A percentile compares a stretch with the other conserved stretches of the same genome.
phyloP scores from a whole-genome alignment of 2,888 invertebrate genomes.

The Stictocephala bisonia region DNA sequence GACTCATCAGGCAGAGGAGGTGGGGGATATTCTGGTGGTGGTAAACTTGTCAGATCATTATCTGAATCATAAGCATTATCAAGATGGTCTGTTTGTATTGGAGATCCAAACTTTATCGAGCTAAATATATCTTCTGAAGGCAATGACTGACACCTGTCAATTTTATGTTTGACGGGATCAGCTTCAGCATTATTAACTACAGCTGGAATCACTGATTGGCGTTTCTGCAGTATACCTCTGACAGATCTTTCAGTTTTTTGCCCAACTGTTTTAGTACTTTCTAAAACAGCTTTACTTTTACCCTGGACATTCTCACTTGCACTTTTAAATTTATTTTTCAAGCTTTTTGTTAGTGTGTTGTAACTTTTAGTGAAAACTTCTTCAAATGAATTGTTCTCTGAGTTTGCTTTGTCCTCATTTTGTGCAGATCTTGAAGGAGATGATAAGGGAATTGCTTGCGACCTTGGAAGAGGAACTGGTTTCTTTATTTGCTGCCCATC shows the following conservation, averaged over 20 bases:
- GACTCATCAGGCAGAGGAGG: conserved; percentile 70
- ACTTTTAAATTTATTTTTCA: conserved; percentile 67
- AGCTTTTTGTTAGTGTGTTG: conserved; percentile 59
- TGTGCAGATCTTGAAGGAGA: neutral
- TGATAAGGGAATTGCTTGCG: neutral
- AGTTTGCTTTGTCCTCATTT: conserved; percentile 14
- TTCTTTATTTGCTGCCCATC: conserved; percentile 10
- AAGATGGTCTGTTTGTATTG: conserved; percentile 64
- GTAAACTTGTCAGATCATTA: conserved; percentile 66
- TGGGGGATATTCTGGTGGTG: conserved; percentile 71
- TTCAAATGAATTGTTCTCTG: conserved; percentile 40
- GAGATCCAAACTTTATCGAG: conserved; percentile 74
- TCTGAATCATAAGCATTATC: conserved; percentile 63
- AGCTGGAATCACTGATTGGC: conserved; percentile 60
- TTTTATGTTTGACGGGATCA: conserved; percentile 61
- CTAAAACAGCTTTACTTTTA: conserved; percentile 72
- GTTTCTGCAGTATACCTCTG: conserved; percentile 63
- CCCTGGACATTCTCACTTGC: conserved; percentile 67
- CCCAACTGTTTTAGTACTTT: conserved; percentile 71
- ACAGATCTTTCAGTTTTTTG: conserved; percentile 65
- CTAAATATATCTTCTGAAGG: conserved; percentile 72
- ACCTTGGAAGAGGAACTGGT: conserved; percentile 24
- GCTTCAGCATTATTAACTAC: conserved; percentile 41
- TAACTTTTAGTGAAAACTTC: conserved; percentile 61
- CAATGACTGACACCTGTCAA: conserved; percentile 69